phyloP scores from a whole-genome alignment of 2,113 vertebrate species.

The Conger conger region DNA sequence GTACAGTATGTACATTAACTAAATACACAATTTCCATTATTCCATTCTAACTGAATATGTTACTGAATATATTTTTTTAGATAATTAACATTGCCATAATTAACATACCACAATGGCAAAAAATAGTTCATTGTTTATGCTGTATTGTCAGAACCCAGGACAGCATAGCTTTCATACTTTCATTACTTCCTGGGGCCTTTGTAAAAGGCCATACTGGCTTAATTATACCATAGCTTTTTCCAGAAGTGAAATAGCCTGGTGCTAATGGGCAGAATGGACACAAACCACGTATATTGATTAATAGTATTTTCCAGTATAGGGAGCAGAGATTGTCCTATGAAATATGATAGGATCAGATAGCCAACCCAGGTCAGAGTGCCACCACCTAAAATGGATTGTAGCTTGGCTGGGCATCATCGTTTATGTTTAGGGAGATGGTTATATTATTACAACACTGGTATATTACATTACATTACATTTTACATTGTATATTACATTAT shows the following conservation, averaged over 20 bases:
- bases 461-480: no score
- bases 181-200: neutral
- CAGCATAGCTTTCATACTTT: neutral
- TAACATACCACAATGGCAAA: neutral
- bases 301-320: neutral
- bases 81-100: neutral
- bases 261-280: neutral
- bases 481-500: no score
- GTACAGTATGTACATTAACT: neutral
- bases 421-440: no score
- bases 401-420: no score
- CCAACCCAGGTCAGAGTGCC: no score
- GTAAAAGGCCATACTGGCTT: neutral
- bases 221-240: neutral
- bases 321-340: constrained; percentile 25
- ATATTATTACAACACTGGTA: no score
- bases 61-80: neutral
- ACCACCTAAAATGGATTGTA: no score
- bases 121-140: neutral
- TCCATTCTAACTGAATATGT: neutral
- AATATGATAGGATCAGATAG: constrained; percentile 57
- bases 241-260: neutral
- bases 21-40: neutral
- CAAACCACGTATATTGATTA: neutral
- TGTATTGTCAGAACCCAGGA: neutral